These are phyloP conservation scores for Spatulosminthurus flaviceps DNA, from an alignment of 2,888 invertebrate genomes.

Conservation along the genomic window DNA sequence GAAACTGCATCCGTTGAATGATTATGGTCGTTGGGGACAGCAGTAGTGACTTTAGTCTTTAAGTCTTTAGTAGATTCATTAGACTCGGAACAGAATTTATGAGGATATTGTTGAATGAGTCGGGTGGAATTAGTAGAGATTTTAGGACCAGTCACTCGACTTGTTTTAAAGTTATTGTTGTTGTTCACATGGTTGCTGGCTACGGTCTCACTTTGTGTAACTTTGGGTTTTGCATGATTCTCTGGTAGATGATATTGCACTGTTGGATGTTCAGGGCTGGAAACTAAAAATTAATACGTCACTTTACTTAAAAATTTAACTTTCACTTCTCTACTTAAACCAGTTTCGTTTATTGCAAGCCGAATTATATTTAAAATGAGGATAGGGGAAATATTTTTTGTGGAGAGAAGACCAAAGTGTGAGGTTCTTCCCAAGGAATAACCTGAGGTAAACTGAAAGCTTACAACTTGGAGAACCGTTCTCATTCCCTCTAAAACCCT, in stretches of 20 bases:
- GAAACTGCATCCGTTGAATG: too few species aligned
- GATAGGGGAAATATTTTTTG: too few species aligned
- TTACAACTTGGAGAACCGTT: too few species aligned
- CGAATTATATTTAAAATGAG: too few species aligned
- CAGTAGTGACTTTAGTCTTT: not conserved
- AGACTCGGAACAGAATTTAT: slow-evolving; percentile 24
- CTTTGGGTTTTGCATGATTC: not conserved
- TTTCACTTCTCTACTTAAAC: too few species aligned
- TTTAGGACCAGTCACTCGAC: not conserved
- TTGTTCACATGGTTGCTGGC: not conserved
- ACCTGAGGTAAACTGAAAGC: too few species aligned
- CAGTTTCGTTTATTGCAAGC: too few species aligned
- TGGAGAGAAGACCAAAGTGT: too few species aligned
- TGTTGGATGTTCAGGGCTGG: not conserved
- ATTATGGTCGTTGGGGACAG: not conserved
- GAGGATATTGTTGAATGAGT: slow-evolving; percentile 37
- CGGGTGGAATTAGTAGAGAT: slow-evolving; percentile 29
- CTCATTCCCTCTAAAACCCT: not conserved
- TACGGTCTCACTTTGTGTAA: not conserved
- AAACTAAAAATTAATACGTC: too few species aligned
- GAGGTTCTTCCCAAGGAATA: too few species aligned
- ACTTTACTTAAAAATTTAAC: too few species aligned
- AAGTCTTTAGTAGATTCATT: not conserved
- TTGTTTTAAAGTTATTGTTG: not conserved
- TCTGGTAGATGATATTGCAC: not conserved